Base-by-base conservation (phyloP, 2,888 invertebrate species). In the Apodemia zela region DNA sequence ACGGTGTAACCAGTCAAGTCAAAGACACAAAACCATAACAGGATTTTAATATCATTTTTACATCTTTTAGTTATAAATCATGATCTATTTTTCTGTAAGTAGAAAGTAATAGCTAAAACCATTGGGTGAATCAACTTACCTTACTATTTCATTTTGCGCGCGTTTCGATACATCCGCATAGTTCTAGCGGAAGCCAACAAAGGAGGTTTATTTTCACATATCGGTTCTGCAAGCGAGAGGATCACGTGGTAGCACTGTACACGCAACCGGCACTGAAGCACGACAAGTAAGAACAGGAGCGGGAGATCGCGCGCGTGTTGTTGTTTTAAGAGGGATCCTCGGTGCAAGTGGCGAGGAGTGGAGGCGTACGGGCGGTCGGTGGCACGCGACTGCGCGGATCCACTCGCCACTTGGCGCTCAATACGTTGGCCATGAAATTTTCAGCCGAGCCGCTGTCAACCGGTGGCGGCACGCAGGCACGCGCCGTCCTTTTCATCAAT, bases 391-490 rank as follows among this genome's bases (percentile, higher is more conserved):
- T 87, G 88, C 89, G 89, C 89, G 80, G 66, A 79, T 69, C 77
- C 75, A 73, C 80, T 69, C 79, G 73, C 77, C 82, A 78, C 71
- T 84, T 83, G 71, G 73, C 86, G 88, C 85, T 88, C 90, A 84
- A 91, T 91, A 91, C 84, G 73, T 77, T 87, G 90, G 85, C 90
- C 91, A 90, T 91, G 90, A 91, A 91, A 90, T 78, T 87, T 90
- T 90, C 87, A 90, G 81, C 82, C 82, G 77, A 81, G 73, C 75
- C 72, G 73, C 88, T 90, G 90, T 89, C 90, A 90, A 87, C 85
- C 84, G 82, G 87, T 87, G 88, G 85, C 80, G 76, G 85, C 82
- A 84, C 84, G 85, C 84, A 87, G 82, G 81, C 75, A 76, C 79
- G 75, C 76, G 73, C 69, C 69, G 38, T 38, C 13, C 13, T 38